Conservation (phyloP, 2,113 vertebrate genomes). For the Brachypodius melanocephalos region DNA sequence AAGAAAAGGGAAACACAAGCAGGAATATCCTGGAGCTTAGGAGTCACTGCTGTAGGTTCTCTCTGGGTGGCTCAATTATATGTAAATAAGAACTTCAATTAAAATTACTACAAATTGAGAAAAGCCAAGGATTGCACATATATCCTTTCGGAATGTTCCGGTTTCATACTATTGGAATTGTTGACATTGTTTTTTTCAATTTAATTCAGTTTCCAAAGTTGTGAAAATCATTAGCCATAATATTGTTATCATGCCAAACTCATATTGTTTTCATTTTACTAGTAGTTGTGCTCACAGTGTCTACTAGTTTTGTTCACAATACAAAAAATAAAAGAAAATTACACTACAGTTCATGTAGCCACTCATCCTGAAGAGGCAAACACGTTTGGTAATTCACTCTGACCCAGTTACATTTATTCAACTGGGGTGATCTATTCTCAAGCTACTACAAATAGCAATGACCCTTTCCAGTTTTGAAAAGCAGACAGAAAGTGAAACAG, state of each 20-base stretch:
- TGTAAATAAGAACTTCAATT: neutral
- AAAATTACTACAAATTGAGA: neutral
- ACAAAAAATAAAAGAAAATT: neutral
- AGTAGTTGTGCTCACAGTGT: neutral
- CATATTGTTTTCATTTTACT: neutral
- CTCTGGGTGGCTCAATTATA: neutral
- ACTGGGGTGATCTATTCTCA: neutral
- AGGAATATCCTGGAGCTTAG: neutral
- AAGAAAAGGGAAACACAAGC: neutral
- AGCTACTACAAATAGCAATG: neutral
- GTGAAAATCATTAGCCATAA: neutral
- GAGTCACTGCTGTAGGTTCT: neutral
- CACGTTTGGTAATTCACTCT: neutral
- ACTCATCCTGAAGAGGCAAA: neutral
- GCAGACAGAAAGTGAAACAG: constrained; percentile 1
- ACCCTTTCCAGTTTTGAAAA: constrained; percentile 6
- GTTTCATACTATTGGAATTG: neutral
- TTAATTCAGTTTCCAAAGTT: neutral
- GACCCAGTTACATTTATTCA: neutral
- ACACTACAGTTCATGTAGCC: neutral
- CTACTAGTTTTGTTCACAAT: neutral
- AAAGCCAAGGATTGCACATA: neutral
- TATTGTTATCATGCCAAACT: neutral
- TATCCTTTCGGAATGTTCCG: neutral
- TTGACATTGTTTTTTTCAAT: neutral